phyloP scores from a whole-genome alignment of 2,797 vertebrate species.

The Etheostoma nigrum region DNA sequence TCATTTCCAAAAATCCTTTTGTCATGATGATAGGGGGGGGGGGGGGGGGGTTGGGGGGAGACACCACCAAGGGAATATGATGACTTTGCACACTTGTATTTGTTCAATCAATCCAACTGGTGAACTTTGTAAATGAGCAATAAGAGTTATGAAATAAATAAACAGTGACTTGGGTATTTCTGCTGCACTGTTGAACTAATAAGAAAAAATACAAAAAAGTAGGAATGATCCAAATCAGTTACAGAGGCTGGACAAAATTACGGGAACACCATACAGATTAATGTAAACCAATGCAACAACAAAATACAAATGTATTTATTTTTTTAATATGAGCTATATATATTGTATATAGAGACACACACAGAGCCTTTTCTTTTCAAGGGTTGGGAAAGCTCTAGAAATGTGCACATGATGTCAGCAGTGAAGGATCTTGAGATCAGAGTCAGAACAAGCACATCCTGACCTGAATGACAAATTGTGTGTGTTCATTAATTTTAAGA shows the following conservation, averaged over 20 bases:
- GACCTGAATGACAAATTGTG: neutral
- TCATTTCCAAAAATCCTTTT: neutral
- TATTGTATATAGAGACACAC: no score
- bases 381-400: neutral
- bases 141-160: conserved; percentile 43
- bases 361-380: neutral
- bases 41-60: no score
- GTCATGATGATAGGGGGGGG: neutral
- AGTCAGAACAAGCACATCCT: neutral
- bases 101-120: conserved; percentile 59
- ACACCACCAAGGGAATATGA: neutral
- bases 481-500: neutral
- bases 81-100: conserved; percentile 42
- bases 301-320: neutral
- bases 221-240: neutral
- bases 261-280: neutral
- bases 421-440: neutral
- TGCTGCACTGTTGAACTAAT: neutral
- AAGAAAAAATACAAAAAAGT: neutral
- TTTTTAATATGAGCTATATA: neutral
- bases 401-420: neutral
- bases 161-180: neutral
- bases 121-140: conserved; percentile 57
- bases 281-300: neutral
- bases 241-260: neutral